phyloP scores from a whole-genome alignment of 2,797 vertebrate species.

The Malacoctenus gilli region DNA sequence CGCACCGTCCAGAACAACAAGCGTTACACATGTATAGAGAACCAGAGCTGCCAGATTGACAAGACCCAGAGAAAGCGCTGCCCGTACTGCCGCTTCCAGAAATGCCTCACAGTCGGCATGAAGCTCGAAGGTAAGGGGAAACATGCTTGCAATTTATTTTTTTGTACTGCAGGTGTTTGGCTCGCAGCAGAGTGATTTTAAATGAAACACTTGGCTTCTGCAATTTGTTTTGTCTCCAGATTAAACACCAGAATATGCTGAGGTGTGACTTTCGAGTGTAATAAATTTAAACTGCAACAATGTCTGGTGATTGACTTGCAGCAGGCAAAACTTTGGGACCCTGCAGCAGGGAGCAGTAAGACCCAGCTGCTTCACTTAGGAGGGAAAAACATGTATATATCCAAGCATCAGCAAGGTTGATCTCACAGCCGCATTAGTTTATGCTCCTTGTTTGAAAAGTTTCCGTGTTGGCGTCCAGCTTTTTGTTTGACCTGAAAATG shows the following conservation, averaged over 20 bases:
- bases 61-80: slow-evolving; percentile 98
- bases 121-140: slow-evolving; percentile 92
- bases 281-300: slow-evolving; percentile 13
- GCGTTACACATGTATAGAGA: slow-evolving; percentile 99
- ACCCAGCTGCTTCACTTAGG: slow-evolving; percentile 4
- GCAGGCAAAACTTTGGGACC: slow-evolving; percentile 22
- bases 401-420: slow-evolving; percentile 14
- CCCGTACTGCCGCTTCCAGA: slow-evolving; percentile 98
- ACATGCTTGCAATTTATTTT: slow-evolving; percentile 27
- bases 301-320: slow-evolving; percentile 3
- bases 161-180: slow-evolving; percentile 13
- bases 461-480: slow-evolving; percentile 20
- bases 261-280: no score
- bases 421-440: no score
- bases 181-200: not conserved
- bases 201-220: slow-evolving; percentile 11
- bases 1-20: slow-evolving; percentile 99
- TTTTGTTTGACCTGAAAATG: not conserved
- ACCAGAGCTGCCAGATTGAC: slow-evolving; percentile 99
- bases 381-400: slow-evolving; percentile 2
- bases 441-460: no score
- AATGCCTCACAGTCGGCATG: slow-evolving; percentile 98
- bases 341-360: slow-evolving; percentile 14
- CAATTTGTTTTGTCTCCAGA: slow-evolving; percentile 2
- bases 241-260: slow-evolving; percentile 1